Base-by-base conservation (phyloP, 2,113 vertebrate species). In the Apistogramma diplotaenia region DNA sequence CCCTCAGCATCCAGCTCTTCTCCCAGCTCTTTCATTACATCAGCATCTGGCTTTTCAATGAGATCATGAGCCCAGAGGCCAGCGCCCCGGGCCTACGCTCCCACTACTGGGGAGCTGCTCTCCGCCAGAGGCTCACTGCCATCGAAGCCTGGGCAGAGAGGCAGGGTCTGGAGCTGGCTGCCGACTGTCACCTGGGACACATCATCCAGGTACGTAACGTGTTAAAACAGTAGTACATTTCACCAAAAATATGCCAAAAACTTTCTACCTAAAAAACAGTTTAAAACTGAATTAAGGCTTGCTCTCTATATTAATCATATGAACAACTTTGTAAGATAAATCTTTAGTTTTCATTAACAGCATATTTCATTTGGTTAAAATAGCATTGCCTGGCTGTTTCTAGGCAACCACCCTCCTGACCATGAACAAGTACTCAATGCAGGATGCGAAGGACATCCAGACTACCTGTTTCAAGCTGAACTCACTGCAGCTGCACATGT, bases 131-230 rank as follows among this genome's bases (percentile, higher is more conserved):
- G 79, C 89, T 99, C 16, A 94, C 93, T 0, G 94, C 96, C 25
- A 96, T 99, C 33, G 97, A 98, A 89, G 96, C 94, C 27, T 98
- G 98, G 98, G 97, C 98, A 0, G 98, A 98, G 95, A 96, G 98
- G 83, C 98, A 99, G 86, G 98, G 98, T 2, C 94, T 99, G 75
- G 98, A 99, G 85, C 94, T 99, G 89, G 97, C 97, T 15, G 97
- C 97, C 0, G 97, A 99, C 86, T 99, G 97, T 56, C 97, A 99
- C 84, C 93, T 99, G 18, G 97, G 97, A 91, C 95, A 96, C 84
- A 95, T 98, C 18, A 93, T 96, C 23, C 97, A 99, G 96, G 98
- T 98, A 18, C 3, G 49, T 33, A 1, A 0, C 16, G 33, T 21
- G 1, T 5, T 56, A 46, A 56, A 3, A 46, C 16, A 37, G 13